Evolutionary conservation across 2,888 invertebrate species (phyloP), one percentile per base, ranked within the genome.

Genomic region (Limnephilus lunatus): DNA sequence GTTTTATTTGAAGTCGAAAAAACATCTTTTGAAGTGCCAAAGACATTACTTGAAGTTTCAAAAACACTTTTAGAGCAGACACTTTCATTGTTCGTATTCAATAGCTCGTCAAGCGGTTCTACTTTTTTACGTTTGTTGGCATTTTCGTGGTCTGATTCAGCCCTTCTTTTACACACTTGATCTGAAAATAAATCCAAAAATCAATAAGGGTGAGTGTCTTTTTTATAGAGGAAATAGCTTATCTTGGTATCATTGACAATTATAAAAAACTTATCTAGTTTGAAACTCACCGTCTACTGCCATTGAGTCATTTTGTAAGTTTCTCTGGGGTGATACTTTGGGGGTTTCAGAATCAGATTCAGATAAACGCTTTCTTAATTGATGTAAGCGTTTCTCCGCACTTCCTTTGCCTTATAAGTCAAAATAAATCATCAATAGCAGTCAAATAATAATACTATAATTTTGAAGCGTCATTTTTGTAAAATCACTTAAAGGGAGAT

Each of bases 71-170:
- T 39, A 32, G 35, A 3, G 35, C 12, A 32, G 12, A 81, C 35
- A 81, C 35, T 89, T 89, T 81, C 35, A 32, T 30, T 32, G 11
- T 32, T 31, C 19, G 19, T 31, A 32, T 88, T 88, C 15, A 68
- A 88, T 68, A 88, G 31, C 19, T 89, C 81, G 39, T 19, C 35
- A 30, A 39, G n/a, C 11, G 68, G 35, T 80, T 89, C 88, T 80
- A 89, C 35, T 35, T 89, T 89, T 35, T 35, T 31, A 35, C 88
- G 88, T 32, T 89, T 89, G 44, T 44, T 86, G 3, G n/a, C 25
- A 14, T 44, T 86, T 35, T n/a, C 30, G 30, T 86, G 2, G 48
- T 31, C 35, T 39, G 9, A 19, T 2, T 83, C 32, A 2, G 35
- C 25, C 14, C 9, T 35, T 83, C 83, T 83, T 83, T 83, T 83